phyloP scores from a whole-genome alignment of 2,113 vertebrate genomes.

The Isurus oxyrinchus region DNA sequence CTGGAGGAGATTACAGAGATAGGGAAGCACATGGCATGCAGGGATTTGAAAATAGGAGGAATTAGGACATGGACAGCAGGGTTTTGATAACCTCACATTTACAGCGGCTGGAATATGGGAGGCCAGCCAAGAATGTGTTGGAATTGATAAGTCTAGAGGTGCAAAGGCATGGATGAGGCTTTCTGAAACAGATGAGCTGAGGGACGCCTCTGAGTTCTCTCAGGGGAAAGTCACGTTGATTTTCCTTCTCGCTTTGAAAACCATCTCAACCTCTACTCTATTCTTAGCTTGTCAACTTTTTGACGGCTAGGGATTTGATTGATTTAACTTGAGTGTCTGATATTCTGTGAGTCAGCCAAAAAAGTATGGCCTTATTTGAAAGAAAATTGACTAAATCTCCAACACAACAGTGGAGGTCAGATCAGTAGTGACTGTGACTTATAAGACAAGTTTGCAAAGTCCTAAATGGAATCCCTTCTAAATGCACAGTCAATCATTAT shows the following conservation, averaged over 20 bases:
- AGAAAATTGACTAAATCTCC: not conserved
- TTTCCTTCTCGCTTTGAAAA: not conserved
- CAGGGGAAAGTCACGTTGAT: not conserved
- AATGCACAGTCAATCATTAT: not conserved
- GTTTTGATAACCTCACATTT: not conserved
- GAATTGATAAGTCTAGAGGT: not conserved
- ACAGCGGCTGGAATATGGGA: not conserved
- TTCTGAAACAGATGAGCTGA: not conserved
- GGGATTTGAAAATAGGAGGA: not conserved
- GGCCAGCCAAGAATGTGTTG: not conserved
- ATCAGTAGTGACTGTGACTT: not conserved
- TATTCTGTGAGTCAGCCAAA: not conserved
- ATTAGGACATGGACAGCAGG: not conserved
- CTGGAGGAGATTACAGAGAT: not conserved
- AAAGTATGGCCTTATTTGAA: not conserved
- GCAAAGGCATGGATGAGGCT: not conserved
- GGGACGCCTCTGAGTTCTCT: not conserved
- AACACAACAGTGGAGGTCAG: not conserved
- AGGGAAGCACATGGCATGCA: not conserved
- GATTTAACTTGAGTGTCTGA: not conserved
- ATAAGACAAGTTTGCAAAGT: not conserved
- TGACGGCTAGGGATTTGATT: not conserved
- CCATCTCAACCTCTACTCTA: not conserved
- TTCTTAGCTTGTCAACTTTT: not conserved
- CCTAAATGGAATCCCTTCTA: not conserved